A percentile compares a stretch with the other conserved stretches of the same genome.
phyloP scores from a whole-genome alignment of 2,113 vertebrate species.

The Pachycephala philippinensis region DNA sequence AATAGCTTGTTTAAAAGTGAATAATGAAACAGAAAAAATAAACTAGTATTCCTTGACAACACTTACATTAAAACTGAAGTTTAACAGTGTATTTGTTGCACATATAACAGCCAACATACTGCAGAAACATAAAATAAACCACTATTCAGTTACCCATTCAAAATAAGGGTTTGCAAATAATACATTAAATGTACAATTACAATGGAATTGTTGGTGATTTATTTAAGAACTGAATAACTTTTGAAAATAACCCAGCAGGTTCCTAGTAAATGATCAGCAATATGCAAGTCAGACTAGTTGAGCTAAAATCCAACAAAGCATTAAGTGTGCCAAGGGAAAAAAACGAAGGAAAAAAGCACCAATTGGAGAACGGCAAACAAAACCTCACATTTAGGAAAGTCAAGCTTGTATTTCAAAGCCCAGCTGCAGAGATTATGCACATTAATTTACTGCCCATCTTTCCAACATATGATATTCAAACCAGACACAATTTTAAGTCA shows the following conservation, averaged over 20 bases:
- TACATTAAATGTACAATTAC: not conserved
- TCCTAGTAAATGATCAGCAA: slow-evolving; percentile 29
- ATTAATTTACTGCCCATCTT: slow-evolving; percentile 49
- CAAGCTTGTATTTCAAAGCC: slow-evolving; percentile 36
- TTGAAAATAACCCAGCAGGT: slow-evolving; percentile 32
- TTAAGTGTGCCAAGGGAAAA: not conserved
- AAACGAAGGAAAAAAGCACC: not conserved
- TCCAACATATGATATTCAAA: slow-evolving; percentile 56
- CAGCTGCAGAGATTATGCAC: slow-evolving; percentile 47
- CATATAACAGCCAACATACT: not conserved
- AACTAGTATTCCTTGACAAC: not conserved
- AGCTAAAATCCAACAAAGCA: not conserved
- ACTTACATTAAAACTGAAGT: not conserved
- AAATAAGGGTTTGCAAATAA: slow-evolving; percentile 2
- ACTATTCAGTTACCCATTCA: not conserved
- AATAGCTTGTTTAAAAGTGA: not conserved
- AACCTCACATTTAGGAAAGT: slow-evolving; percentile 12
- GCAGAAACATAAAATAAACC: not conserved
- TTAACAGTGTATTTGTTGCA: not conserved
- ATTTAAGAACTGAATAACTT: slow-evolving; percentile 51
- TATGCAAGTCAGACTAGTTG: not conserved
- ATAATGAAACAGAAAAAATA: not conserved
- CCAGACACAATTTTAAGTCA: slow-evolving; percentile 56
- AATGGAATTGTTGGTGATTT: slow-evolving; percentile 38
- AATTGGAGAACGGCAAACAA: not conserved